Percentiles rank a stretch among this genome's conserved stretches.
Conservation (phyloP, 2,113 vertebrate species). For the Nerophis lumbriciformis region DNA sequence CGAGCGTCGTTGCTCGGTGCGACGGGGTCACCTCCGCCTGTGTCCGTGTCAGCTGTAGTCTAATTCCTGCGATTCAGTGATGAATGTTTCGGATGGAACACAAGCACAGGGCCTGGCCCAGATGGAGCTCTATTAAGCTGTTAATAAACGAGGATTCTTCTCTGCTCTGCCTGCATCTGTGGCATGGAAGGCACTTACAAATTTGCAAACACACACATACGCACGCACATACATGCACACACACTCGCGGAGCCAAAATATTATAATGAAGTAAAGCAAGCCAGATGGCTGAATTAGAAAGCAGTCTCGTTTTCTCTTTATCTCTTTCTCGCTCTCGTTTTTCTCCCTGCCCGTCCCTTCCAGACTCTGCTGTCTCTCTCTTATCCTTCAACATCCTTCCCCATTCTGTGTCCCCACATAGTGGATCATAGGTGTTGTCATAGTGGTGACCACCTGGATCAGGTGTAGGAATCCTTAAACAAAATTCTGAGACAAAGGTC, state of each 20-base stretch:
- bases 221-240: conserved; percentile 33
- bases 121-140: conserved; percentile 85
- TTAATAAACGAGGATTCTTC: conserved; percentile 84
- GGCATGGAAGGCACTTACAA: conserved; percentile 81
- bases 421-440: conserved; percentile 31
- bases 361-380: conserved; percentile 19
- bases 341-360: conserved; percentile 18
- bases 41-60: conserved; percentile 63
- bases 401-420: conserved; percentile 29
- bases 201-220: conserved; percentile 54
- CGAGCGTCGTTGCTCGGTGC: conserved; percentile 24
- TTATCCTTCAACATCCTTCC: conserved; percentile 1
- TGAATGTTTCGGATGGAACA: conserved; percentile 77
- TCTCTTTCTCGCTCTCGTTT: conserved; percentile 14
- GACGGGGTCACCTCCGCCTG: conserved; percentile 54
- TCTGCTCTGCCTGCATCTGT: conserved; percentile 81
- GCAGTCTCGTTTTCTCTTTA: conserved; percentile 42
- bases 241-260: conserved; percentile 70
- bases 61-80: conserved; percentile 75
- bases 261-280: conserved; percentile 81
- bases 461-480: conserved; percentile 29
- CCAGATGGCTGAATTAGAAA: conserved; percentile 84
- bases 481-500: conserved; percentile 13
- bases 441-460: conserved; percentile 21
- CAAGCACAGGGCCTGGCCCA: conserved; percentile 78